Evolutionary conservation across 2,797 vertebrate genomes (phyloP).

Genomic region (Poeciliopsis paucimaculata): DNA sequence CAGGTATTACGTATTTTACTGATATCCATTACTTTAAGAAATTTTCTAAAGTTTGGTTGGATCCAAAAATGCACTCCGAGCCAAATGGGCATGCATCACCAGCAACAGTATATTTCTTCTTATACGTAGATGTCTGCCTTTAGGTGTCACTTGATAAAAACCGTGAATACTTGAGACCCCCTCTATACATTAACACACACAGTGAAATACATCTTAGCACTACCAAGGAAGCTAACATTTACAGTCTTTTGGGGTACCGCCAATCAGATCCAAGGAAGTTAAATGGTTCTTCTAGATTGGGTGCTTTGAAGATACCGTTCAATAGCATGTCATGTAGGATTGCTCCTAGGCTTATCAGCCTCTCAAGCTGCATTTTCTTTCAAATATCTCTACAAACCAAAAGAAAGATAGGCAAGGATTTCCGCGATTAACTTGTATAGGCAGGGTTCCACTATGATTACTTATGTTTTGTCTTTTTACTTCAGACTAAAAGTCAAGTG

Average conservation of each 20-base stretch:
- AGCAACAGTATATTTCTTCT: neutral
- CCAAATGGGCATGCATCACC: conserved; percentile 36
- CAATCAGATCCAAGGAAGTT: neutral
- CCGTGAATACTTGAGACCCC: neutral
- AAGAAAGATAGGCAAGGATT: neutral
- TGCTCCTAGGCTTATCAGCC: neutral
- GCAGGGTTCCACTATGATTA: neutral
- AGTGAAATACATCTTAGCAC: neutral
- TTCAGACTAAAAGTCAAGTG: neutral
- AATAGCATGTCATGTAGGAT: neutral
- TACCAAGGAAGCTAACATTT: neutral
- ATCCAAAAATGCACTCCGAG: conserved; percentile 15
- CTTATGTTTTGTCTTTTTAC: neutral
- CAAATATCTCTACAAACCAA: neutral
- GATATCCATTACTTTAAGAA: conserved; percentile 26
- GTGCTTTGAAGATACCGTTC: neutral
- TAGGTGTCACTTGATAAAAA: neutral
- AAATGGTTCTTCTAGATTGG: neutral
- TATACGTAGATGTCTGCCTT: neutral
- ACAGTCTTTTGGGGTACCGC: neutral
- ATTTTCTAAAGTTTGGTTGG: conserved; percentile 9
- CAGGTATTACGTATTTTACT: conserved; percentile 84
- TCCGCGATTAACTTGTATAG: neutral
- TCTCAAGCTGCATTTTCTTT: neutral
- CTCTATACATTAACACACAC: neutral